Percentiles rank a stretch among this genome's conserved stretches.
Evolutionary conservation across 2,888 invertebrate species (phyloP).

Genomic region (Diadegma fenestrale): DNA sequence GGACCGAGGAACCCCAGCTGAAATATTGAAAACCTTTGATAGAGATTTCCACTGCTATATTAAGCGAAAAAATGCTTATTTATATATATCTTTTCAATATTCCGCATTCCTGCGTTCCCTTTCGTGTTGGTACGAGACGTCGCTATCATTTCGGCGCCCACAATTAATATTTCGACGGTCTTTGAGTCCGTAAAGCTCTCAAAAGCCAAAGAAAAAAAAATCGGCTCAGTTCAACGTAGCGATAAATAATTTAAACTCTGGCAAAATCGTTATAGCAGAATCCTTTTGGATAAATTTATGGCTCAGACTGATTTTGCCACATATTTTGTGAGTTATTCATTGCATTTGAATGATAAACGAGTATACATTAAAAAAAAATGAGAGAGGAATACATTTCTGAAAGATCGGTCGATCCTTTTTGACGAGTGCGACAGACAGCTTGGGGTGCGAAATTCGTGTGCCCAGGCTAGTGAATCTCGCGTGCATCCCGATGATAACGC

Average conservation of each 20-base stretch:
- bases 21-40: constrained; percentile 5
- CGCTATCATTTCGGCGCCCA: too few species aligned
- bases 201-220: background rate
- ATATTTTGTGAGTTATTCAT: constrained; percentile 29
- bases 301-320: background rate
- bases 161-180: too few species aligned
- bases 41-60: background rate
- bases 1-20: background rate
- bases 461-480: constrained; percentile 56
- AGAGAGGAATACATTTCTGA: constrained; percentile 60
- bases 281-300: background rate
- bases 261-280: background rate
- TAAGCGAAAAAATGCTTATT: background rate
- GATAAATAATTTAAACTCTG: background rate
- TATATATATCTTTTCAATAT: background rate
- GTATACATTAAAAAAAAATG: constrained; percentile 2
- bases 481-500: constrained; percentile 58
- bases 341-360: constrained; percentile 44
- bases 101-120: background rate
- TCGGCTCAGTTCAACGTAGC: background rate
- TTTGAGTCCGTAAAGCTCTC: too few species aligned
- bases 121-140: background rate
- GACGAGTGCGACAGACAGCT: constrained; percentile 71
- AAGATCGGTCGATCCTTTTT: constrained; percentile 75
- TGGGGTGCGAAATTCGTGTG: constrained; percentile 59